Evolutionary conservation across 2,113 vertebrate species (phyloP).

Genomic region (Leptobrachium leishanense): DNA sequence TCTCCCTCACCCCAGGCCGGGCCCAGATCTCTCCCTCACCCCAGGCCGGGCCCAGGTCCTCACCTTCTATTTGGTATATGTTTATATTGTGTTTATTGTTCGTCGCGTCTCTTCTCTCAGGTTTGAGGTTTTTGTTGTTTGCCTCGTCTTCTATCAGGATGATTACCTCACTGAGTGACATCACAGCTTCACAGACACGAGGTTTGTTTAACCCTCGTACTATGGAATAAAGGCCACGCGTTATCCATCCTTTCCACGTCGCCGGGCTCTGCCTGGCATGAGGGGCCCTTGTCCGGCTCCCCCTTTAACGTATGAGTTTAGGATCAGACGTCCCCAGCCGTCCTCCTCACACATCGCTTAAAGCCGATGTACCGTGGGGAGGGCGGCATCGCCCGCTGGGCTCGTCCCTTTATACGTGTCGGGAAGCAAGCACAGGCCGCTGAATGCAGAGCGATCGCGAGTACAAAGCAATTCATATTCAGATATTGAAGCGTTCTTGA

Average conservation of each 20-base stretch:
- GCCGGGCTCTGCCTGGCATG: background rate
- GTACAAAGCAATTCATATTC: constrained; percentile 77
- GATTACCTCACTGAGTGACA: too few relatives aligned
- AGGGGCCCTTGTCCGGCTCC: background rate
- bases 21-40: too few relatives aligned
- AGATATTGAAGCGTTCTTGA: constrained; percentile 82
- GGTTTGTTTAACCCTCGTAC: too few relatives aligned
- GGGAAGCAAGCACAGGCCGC: constrained; percentile 59
- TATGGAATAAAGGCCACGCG: background rate
- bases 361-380: constrained; percentile 11
- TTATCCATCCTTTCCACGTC: constrained; percentile 49
- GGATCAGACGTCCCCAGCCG: background rate
- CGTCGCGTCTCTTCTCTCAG: too few relatives aligned
- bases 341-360: background rate
- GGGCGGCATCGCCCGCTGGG: constrained; percentile 51
- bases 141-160: too few relatives aligned
- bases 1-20: too few relatives aligned
- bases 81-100: too few relatives aligned
- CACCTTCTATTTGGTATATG: too few relatives aligned
- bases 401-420: constrained; percentile 45
- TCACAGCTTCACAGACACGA: too few relatives aligned
- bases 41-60: too few relatives aligned
- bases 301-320: background rate
- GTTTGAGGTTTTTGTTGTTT: too few relatives aligned
- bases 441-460: constrained; percentile 68